Evolutionary conservation across 2,113 vertebrate species (phyloP), one percentile per base, ranked within the genome.

Genomic region (Ariopsis seemanni): DNA sequence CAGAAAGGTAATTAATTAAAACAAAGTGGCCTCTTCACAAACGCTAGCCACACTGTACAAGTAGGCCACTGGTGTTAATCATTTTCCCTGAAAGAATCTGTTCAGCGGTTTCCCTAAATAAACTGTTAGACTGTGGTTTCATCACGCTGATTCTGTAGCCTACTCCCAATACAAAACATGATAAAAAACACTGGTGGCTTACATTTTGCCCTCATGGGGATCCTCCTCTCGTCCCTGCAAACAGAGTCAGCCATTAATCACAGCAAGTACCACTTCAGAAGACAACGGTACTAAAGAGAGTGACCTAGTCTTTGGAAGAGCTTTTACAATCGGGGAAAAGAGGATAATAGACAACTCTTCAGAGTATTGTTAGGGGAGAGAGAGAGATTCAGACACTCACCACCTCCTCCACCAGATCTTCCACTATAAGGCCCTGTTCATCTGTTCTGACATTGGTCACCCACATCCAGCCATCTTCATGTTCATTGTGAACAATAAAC

Each of bases 381-480:
- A 57, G 83, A 42, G 34, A 34, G 48, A 74, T 25, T 48, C 14
- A 57, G 14, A 14, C 74, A 97, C 98, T 97, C 92, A 99, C 98
- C 95, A 99, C 98, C 91, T 99, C 98, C 92, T 97, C 97, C 79
- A 99, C 97, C 48, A 99, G 93, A 91, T 99, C 98, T 92, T 99
- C 97, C 85, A 99, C 98, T 88, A 99, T 99, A 90, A 99, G 98
- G 86, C 98, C 98, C 92, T 99, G 97, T 86, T 99, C 98, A 92
- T 98, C 97, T 72, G 98, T 99, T 84, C 98, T 95, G 50, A 99
- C 96, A 77, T 99, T 99, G 91, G 97, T 97, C 90, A 99, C 98
- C 98, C 98, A 99, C 97, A 99, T 98, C 98, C 98, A 99, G 88
- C 98, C 98, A 93, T 99, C 98, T 86, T 99, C 98, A 94, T 99